Percentiles rank a stretch among this genome's conserved stretches.
These are phyloP conservation scores for Conger conger DNA, from an alignment of 2,113 vertebrate species.

Conservation along the genomic window DNA sequence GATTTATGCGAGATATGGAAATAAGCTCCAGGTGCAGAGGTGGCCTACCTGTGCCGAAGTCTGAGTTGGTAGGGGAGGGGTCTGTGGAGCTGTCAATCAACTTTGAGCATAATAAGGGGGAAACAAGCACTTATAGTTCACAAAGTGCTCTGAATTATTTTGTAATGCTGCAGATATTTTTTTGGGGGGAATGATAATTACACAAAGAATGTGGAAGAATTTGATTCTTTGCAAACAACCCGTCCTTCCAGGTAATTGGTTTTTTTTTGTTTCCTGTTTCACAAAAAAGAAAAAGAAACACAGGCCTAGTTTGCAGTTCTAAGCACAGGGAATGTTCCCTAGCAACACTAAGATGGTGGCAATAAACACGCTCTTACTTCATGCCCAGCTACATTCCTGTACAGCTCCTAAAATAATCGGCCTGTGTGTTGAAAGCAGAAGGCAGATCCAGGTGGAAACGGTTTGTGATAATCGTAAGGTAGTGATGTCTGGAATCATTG, in stretches of 20 bases:
- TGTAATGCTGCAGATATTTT: neutral
- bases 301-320: neutral
- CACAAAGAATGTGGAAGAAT: neutral
- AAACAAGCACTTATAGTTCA: too few species aligned
- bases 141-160: too few species aligned
- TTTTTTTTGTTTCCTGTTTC: neutral
- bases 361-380: neutral
- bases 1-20: neutral
- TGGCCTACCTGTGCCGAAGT: neutral
- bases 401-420: neutral
- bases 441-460: neutral
- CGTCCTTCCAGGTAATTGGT: neutral
- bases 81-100: conserved; percentile 1
- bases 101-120: neutral
- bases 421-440: neutral
- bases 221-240: neutral
- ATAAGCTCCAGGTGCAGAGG: neutral
- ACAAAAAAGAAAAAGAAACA: neutral
- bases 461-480: neutral
- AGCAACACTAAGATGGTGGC: neutral
- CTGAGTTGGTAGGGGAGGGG: neutral
- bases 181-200: neutral
- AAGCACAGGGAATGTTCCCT: neutral
- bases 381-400: neutral
- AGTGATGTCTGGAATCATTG: neutral